A percentile compares a stretch with the other conserved stretches of the same genome.
Evolutionary conservation across 2,888 invertebrate genomes (phyloP).

Genomic region (Selenia dentaria): DNA sequence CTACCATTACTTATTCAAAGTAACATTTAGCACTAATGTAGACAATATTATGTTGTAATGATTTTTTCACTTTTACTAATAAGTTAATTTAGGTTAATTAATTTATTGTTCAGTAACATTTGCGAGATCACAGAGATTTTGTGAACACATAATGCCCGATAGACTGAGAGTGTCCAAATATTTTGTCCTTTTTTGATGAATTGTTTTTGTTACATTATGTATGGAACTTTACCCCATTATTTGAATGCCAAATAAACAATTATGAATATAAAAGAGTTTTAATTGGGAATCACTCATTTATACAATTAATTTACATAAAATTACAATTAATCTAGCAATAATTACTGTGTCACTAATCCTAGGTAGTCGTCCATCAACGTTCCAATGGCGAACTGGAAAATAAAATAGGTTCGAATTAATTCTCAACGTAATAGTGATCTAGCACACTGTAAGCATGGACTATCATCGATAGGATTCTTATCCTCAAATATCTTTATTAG

Average conservation of each 20-base stretch:
- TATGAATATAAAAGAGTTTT: conserved; percentile 46
- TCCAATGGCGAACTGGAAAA: conserved; percentile 98
- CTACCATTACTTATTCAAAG: conserved; percentile 2
- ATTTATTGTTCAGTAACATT: conserved; percentile 36
- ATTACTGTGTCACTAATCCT: conserved; percentile 87
- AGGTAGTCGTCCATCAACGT: conserved; percentile 99
- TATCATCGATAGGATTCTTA: too few species aligned
- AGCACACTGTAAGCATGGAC: too few species aligned
- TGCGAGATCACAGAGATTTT: conserved; percentile 39
- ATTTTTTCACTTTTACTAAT: conserved; percentile 37
- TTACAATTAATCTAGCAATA: conserved; percentile 14
- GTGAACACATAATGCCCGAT: conserved; percentile 67
- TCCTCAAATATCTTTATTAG: too few species aligned
- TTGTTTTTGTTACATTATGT: conserved; percentile 79
- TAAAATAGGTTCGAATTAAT: too few species aligned
- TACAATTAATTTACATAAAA: conserved; percentile 30
- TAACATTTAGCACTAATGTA: conserved; percentile 25
- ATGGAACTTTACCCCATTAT: conserved; percentile 74
- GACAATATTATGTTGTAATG: conserved; percentile 38
- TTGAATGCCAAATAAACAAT: conserved; percentile 83
- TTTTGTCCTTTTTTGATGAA: conserved; percentile 67
- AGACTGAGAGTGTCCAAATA: conserved; percentile 83
- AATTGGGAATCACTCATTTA: conserved; percentile 39
- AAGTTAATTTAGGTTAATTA: conserved; percentile 50
- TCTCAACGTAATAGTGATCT: too few species aligned